Base-by-base conservation (phyloP, 2,888 invertebrate species). In the Pseudococcus viburni region DNA sequence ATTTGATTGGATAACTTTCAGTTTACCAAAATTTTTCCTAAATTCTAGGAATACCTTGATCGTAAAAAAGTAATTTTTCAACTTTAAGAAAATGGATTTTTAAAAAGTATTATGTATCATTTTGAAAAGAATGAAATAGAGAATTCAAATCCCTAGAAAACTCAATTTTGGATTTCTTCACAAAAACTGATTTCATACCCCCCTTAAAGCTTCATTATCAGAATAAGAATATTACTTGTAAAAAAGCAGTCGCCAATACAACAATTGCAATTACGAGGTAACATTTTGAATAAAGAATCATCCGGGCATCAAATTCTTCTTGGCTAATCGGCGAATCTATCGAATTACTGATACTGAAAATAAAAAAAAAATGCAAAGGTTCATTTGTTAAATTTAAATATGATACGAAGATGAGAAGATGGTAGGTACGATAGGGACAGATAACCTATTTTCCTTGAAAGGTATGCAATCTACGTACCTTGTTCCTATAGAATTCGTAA, bases 251-350 rank as follows among this genome's bases (percentile, higher is more conserved):
- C 59, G 92, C 89, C 87, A 93, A 91, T 88, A 93, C 93, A 9
- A 91, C 92, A 3, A 92, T 90, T 5, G 93, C 93, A 88, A 93
- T 92, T 89, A 91, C 92, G 1, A 92, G 90, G 89, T 93, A 93
- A 88, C 91, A 91, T n/a, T 91, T 73, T 0, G 92, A 90, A 89
- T 90, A 91, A 19, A 86, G 88, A 8, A 90, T 90, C 91, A 92
- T 91, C 46, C 77, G 88, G 26, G 89, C 42, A 51, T 85, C 83
- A 83, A 89, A 89, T 68, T 89, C 86, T 84, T 90, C 88, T 22
- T 42, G 64, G 46, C 87, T 89, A 9, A 89, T 86, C 9, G 86
- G 46, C 46, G 59, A 68, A 46, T 89, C 51, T 9, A 46, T 39
- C 46, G 85, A 77, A 48, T 26, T 42, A 9, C 9, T 59, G 33